Conservation (phyloP, 2,113 vertebrate genomes). For the Puntigrus tetrazona region DNA sequence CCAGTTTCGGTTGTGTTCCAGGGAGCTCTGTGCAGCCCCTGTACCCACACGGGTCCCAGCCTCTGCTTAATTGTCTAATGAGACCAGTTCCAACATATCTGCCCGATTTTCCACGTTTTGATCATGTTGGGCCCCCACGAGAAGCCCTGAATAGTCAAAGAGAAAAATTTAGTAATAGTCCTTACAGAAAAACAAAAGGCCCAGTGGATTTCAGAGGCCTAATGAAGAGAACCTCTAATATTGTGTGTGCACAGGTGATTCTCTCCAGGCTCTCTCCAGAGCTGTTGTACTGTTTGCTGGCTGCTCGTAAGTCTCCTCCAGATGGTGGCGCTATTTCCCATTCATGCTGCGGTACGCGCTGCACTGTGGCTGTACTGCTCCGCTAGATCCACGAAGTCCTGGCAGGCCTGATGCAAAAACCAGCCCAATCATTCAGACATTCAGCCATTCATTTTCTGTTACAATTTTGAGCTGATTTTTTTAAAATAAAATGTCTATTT, state of each 20-base stretch:
- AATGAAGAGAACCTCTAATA: no score
- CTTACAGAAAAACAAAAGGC: no score
- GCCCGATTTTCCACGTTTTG: no score
- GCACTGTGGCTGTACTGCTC: constrained; percentile 91
- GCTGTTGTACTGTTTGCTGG: constrained; percentile 95
- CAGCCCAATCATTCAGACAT: neutral
- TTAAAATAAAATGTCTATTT: neutral
- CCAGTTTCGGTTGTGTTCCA: no score
- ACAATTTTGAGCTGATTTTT: neutral
- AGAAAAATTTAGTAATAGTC: no score
- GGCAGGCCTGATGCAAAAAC: constrained; percentile 80
- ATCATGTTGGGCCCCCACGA: no score
- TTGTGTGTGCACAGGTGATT: constrained; percentile 74
- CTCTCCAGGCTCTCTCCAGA: constrained; percentile 90
- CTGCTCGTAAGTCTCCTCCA: constrained; percentile 95
- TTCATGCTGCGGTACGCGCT: constrained; percentile 89
- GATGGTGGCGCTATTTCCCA: constrained; percentile 87
- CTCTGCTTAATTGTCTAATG: no score
- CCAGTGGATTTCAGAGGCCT: no score
- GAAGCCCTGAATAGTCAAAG: no score
- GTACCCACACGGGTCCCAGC: no score
- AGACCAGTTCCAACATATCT: no score
- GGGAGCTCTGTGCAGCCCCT: no score
- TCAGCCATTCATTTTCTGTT: neutral
- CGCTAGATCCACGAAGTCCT: constrained; percentile 90